Conservation (phyloP, 2,888 invertebrate species). For the Cheilosia soror region DNA sequence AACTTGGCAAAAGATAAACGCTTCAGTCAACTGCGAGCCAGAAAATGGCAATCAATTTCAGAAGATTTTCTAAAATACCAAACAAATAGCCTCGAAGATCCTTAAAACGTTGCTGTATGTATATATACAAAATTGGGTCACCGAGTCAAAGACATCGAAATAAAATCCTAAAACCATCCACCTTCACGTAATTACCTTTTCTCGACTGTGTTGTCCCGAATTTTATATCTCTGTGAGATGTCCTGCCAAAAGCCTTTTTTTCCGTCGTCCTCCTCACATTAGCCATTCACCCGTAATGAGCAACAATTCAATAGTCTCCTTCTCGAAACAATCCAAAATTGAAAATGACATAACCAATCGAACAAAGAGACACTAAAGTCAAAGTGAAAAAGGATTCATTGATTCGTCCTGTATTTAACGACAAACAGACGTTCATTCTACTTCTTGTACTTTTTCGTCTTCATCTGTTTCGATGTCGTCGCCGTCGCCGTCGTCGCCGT, state of each 20-base stretch:
- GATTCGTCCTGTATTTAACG: conserved; percentile 74
- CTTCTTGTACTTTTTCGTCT: neutral
- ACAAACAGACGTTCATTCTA: conserved; percentile 63
- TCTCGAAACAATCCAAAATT: conserved; percentile 63
- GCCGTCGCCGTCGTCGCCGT: neutral
- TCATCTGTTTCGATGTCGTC: conserved; percentile 18
- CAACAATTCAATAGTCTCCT: conserved; percentile 42
- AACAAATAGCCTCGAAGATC: neutral
- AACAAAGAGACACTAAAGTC: conserved; percentile 61
- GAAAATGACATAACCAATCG: conserved; percentile 73
- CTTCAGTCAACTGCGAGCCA: too few species aligned
- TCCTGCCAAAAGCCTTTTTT: conserved; percentile 26
- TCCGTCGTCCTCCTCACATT: conserved; percentile 27
- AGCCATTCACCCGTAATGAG: conserved; percentile 69
- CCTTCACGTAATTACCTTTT: conserved; percentile 31
- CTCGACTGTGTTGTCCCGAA: conserved; percentile 28
- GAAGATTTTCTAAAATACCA: neutral
- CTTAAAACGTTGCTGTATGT: neutral
- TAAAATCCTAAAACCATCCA: conserved; percentile 4
- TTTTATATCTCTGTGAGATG: conserved; percentile 5
- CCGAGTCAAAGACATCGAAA: conserved; percentile 11
- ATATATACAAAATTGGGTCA: conserved; percentile 19
- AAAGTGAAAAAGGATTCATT: conserved; percentile 71
- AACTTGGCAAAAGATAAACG: too few species aligned
- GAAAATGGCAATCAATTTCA: neutral